phyloP scores from a whole-genome alignment of 2,797 vertebrate genomes.

The Philypnodon macrostomus region DNA sequence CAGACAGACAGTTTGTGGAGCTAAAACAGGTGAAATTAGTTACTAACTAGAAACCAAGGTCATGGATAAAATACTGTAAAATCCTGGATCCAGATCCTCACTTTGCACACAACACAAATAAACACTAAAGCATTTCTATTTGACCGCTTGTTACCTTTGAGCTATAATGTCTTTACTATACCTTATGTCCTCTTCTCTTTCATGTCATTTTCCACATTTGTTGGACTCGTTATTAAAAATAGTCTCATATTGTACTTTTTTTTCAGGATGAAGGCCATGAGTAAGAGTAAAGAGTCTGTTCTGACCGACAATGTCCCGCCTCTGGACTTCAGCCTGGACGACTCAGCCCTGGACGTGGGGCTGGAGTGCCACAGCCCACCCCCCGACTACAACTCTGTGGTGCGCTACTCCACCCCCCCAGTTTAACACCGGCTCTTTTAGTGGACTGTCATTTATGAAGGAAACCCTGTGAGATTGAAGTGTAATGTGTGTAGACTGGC shows the following conservation, averaged over 20 bases:
- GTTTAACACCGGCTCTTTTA: constrained; percentile 68
- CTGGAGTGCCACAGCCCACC: constrained; percentile 93
- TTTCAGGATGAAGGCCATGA: constrained; percentile 82
- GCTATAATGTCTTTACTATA: too few relatives aligned
- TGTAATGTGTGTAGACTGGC: constrained; percentile 21
- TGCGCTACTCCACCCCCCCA: constrained; percentile 88
- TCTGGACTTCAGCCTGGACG: constrained; percentile 85
- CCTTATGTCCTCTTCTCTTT: too few relatives aligned
- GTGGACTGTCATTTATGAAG: constrained; percentile 22
- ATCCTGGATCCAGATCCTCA: too few relatives aligned
- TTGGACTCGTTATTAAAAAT: not conserved
- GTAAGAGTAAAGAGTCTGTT: constrained; percentile 88
- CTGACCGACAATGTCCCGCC: constrained; percentile 73
- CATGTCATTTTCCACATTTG: not conserved
- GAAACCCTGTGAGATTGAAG: constrained; percentile 27
- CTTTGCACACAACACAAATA: too few relatives aligned
- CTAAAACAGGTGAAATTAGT: too few relatives aligned
- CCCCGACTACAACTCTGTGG: constrained; percentile 89
- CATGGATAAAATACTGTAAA: too few relatives aligned
- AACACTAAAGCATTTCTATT: too few relatives aligned
- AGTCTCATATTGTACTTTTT: constrained; percentile 12
- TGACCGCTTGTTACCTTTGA: too few relatives aligned
- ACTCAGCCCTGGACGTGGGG: constrained; percentile 81
- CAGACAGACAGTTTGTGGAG: too few relatives aligned
- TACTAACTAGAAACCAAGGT: too few relatives aligned